phyloP scores from a whole-genome alignment of 2,113 vertebrate species.

The Chloropsis hardwickii region DNA sequence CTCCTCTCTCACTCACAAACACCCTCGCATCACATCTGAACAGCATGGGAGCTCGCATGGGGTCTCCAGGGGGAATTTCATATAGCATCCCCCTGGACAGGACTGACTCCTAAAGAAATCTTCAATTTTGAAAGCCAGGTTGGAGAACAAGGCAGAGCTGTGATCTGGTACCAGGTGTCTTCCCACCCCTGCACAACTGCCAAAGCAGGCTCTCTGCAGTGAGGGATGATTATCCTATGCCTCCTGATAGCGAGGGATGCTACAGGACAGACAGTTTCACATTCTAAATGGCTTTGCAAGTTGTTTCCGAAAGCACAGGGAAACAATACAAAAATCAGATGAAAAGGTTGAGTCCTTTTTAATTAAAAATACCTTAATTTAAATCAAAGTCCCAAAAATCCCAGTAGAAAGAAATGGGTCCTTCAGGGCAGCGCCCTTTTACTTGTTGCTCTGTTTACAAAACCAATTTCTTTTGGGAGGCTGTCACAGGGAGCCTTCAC shows the following conservation, averaged over 20 bases:
- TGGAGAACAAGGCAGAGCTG: background rate
- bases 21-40: accelerated
- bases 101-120: background rate
- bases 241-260: background rate
- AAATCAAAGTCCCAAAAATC: background rate
- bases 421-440: background rate
- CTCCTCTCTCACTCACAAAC: background rate
- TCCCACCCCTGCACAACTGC: background rate
- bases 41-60: accelerated
- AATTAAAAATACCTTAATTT: background rate
- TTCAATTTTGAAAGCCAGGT: background rate
- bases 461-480: background rate
- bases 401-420: background rate
- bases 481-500: background rate
- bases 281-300: background rate
- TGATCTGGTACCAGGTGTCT: background rate
- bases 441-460: background rate
- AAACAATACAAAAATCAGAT: background rate
- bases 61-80: accelerated
- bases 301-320: background rate
- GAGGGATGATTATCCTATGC: background rate
- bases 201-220: background rate
- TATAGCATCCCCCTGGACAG: accelerated
- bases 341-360: background rate
- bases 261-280: background rate